Evolutionary conservation across 1,140 invertebrate genomes (phyloP), one percentile per base, ranked within the genome.

Genomic region (Ditylenchus dipsaci): DNA sequence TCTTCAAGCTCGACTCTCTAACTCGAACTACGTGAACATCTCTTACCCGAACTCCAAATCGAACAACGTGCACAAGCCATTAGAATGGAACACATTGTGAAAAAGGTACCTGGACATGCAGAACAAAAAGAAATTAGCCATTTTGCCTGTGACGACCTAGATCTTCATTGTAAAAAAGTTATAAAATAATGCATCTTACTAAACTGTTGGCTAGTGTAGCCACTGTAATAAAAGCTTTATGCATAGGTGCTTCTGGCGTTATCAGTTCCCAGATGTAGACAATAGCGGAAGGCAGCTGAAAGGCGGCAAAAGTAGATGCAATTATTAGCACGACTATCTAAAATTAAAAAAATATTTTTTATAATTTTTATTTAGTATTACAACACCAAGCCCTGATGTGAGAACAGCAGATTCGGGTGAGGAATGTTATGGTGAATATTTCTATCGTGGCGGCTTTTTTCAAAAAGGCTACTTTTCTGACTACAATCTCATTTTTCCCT

Each of bases 51-150:
- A 38, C n/a, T n/a, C n/a, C n/a, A 38, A 38, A 38, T 38, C 33
- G 3, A 38, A 11, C 11, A 38, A 11, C 11, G 33, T 38, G 33
- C n/a, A n/a, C n/a, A n/a, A n/a, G n/a, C n/a, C n/a, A n/a, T 38
- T 38, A 38, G 3, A 38, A 11, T 38, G 33, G 11, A 11, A 3
- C 33, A 11, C 11, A 11, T 38, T 38, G n/a, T n/a, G n/a, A n/a
- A n/a, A n/a, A n/a, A n/a, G n/a, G n/a, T 38, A 53, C 49, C 49
- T 53, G n/a, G 49, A 53, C 49, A 53, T 53, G 49, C 49, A 53
- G 23, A 53, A 53, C 49, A 53, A 17, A 26, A 53, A 53, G 49
- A 53, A 53, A 17, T 53, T 53, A 15, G 49, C 49, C 49, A 53
- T 53, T 53, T 53, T 53, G n/a, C 49, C 49, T 26, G 49, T 53